Percentiles rank a stretch among this genome's conserved stretches.
Evolutionary conservation across 2,888 invertebrate genomes (phyloP).

Genomic region (Polydrusus cervinus): DNA sequence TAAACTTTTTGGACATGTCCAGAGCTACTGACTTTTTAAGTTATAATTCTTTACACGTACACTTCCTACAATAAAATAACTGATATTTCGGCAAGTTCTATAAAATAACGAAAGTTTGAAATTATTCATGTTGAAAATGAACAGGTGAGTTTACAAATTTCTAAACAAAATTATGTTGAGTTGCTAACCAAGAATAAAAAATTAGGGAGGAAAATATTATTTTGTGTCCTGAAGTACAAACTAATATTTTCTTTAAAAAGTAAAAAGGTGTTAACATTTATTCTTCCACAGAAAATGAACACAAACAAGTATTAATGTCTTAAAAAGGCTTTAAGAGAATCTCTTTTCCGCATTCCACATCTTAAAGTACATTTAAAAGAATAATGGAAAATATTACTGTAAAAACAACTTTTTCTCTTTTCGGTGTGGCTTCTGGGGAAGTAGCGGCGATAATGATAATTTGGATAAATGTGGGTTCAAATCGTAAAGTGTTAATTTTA

Average conservation of each 20-base stretch:
- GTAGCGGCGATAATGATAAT: neutral
- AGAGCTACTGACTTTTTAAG: neutral
- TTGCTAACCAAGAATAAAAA: no score
- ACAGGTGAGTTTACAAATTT: no score
- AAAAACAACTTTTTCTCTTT: neutral
- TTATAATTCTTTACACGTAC: neutral
- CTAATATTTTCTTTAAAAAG: neutral
- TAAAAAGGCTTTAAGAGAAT: constrained; percentile 2
- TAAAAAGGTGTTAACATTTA: neutral
- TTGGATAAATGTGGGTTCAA: constrained; percentile 18
- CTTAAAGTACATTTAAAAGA: constrained; percentile 4
- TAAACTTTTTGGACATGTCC: constrained; percentile 1
- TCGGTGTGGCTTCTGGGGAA: neutral
- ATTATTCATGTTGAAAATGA: neutral
- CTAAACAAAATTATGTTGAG: no score
- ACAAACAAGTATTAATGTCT: constrained; percentile 30
- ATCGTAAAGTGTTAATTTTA: neutral
- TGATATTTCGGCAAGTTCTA: neutral
- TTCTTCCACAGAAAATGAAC: constrained; percentile 9
- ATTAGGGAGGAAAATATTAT: no score
- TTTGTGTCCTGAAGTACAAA: neutral
- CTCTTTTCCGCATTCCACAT: constrained; percentile 5
- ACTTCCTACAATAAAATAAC: neutral
- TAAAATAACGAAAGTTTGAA: neutral
- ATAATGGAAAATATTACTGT: constrained; percentile 4